Percentiles rank a stretch among this genome's conserved stretches.
phyloP scores from a whole-genome alignment of 2,888 invertebrate species.

The Caenorhabditis uteleia region DNA sequence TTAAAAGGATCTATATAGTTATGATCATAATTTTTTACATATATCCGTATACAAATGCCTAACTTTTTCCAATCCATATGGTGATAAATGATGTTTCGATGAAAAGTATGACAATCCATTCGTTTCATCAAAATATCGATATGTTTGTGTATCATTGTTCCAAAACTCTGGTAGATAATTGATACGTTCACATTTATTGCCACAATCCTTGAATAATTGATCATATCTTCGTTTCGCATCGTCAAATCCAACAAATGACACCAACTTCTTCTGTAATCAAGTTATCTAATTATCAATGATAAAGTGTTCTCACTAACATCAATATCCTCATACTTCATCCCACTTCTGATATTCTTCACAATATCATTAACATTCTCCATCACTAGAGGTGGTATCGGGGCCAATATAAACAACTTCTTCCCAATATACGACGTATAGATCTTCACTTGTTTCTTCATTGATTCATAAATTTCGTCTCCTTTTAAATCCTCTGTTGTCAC shows the following conservation, averaged over 20 bases:
- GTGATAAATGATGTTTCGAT: slow-evolving; percentile 3
- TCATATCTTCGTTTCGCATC: not conserved
- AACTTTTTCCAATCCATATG: slow-evolving; percentile 7
- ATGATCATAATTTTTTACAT: slow-evolving; percentile 3
- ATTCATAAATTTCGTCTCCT: no score
- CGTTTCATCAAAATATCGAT: not conserved
- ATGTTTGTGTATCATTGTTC: not conserved
- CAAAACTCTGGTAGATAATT: not conserved
- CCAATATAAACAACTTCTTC: no score
- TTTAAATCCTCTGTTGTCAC: no score
- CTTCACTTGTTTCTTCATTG: no score
- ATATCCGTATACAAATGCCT: not conserved
- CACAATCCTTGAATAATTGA: not conserved
- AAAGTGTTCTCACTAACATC: not conserved
- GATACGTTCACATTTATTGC: not conserved
- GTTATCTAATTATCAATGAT: no score
- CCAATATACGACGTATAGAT: no score
- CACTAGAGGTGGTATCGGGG: no score
- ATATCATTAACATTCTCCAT: no score
- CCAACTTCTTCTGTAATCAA: not conserved
- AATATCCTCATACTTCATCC: not conserved
- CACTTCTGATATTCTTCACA: no score
- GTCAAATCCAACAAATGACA: not conserved
- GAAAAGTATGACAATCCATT: slow-evolving; percentile 1
- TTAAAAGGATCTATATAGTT: no score